A percentile compares a stretch with the other conserved stretches of the same genome.
phyloP scores from a whole-genome alignment of 2,797 vertebrate species.

The Pangasius krempfi region DNA sequence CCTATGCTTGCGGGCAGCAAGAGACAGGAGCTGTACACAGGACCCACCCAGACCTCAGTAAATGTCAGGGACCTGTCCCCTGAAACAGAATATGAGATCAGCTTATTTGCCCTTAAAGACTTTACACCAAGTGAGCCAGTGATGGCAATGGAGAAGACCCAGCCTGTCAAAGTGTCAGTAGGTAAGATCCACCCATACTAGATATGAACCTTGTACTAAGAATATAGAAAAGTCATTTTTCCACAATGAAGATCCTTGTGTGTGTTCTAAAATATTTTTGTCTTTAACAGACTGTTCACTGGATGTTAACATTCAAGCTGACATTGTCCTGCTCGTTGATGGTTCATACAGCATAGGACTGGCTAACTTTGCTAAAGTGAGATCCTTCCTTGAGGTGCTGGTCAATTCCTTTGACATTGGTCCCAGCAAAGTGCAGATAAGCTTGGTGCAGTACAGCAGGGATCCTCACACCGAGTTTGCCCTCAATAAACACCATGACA shows the following conservation, averaged over 20 bases:
- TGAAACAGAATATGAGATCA: constrained; percentile 95
- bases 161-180: constrained; percentile 90
- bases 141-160: constrained; percentile 90
- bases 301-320: constrained; percentile 96
- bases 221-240: not conserved
- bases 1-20: constrained; percentile 89
- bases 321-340: constrained; percentile 95
- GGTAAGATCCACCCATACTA: constrained; percentile 70
- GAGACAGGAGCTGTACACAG: constrained; percentile 87
- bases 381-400: constrained; percentile 93
- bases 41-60: constrained; percentile 83
- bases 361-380: constrained; percentile 98
- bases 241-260: not conserved
- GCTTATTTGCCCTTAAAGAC: constrained; percentile 89
- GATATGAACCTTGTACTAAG: not conserved
- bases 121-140: constrained; percentile 88
- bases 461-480: constrained; percentile 95
- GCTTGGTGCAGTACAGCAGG: constrained; percentile 97
- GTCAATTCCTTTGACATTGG: constrained; percentile 95
- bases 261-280: constrained; percentile 41
- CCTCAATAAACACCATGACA: constrained; percentile 89
- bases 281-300: constrained; percentile 88
- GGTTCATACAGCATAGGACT: constrained; percentile 99
- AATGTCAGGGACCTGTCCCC: constrained; percentile 92
- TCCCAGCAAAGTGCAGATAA: constrained; percentile 89